phyloP scores from a whole-genome alignment of 37 sponge, comb jelly and placozoan species.

The Bolinopsis microptera region DNA sequence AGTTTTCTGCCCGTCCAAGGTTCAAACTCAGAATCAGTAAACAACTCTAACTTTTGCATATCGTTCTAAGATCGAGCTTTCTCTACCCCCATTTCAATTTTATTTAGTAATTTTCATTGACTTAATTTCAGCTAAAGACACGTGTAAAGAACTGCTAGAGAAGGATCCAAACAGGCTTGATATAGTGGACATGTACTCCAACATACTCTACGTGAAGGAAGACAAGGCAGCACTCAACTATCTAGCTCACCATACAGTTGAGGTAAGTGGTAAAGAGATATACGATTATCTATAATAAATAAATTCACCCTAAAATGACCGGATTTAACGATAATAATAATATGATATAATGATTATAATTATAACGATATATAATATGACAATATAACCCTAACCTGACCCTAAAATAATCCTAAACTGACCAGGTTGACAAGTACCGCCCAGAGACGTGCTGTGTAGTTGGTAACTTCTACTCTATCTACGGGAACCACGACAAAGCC shows the following conservation, averaged over 20 bases:
- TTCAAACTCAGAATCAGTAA: too few species aligned
- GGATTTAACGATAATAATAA: neutral
- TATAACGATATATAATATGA: too few species aligned
- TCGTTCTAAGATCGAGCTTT: too few species aligned
- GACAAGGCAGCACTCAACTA: conserved; percentile 27
- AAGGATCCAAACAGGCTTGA: conserved; percentile 75
- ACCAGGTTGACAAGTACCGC: conserved; percentile 76
- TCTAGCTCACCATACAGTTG: conserved; percentile 5
- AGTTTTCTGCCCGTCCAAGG: too few species aligned
- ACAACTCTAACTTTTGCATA: too few species aligned
- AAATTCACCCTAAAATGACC: neutral
- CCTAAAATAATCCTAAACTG: too few species aligned
- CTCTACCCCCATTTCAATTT: too few species aligned
- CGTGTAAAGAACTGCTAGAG: conserved; percentile 69
- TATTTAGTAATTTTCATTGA: too few species aligned
- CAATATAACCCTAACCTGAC: too few species aligned
- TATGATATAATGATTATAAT: neutral
- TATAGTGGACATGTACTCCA: conserved; percentile 78
- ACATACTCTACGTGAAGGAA: conserved; percentile 89
- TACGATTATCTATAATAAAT: too few species aligned
- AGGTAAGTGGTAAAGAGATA: conserved; percentile 5
- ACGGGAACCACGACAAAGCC: conserved; percentile 88
- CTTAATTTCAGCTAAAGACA: conserved; percentile 62
- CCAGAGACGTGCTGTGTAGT: conserved; percentile 69
- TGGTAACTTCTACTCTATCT: conserved; percentile 87